phyloP scores from a whole-genome alignment of 2,888 invertebrate species.

The Sussaba pulchella region DNA sequence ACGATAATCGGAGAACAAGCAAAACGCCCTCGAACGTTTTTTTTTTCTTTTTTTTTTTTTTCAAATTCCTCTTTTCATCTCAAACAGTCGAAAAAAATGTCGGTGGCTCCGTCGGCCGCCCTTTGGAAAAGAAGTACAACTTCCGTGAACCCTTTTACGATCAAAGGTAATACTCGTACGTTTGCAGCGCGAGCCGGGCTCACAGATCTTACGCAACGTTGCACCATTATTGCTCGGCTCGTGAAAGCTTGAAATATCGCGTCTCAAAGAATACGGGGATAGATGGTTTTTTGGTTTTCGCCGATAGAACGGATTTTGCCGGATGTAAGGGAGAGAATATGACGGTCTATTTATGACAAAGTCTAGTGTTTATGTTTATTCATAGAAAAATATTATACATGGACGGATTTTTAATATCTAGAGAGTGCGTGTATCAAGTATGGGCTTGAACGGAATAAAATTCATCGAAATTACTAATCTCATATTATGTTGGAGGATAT shows the following conservation, averaged over 20 bases:
- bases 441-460: not conserved
- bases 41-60: not conserved
- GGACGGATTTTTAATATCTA: constrained; percentile 21
- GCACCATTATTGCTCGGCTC: constrained; percentile 45
- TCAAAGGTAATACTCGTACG: constrained; percentile 55
- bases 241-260: constrained; percentile 57
- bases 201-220: constrained; percentile 2
- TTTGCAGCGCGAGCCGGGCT: not conserved
- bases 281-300: constrained; percentile 28
- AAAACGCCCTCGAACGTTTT: constrained; percentile 25
- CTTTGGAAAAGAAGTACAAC: constrained; percentile 54
- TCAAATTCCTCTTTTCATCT: constrained; percentile 15
- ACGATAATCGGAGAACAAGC: constrained; percentile 53
- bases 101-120: not conserved
- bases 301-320: too few species aligned
- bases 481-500: too few species aligned
- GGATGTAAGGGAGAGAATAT: not conserved
- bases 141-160: constrained; percentile 61
- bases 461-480: not conserved
- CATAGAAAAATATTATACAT: constrained; percentile 15
- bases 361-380: constrained; percentile 11
- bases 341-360: not conserved
- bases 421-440: not conserved
- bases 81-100: constrained; percentile 22
- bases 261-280: constrained; percentile 36